Evolutionary conservation across 1,140 invertebrate species (phyloP).

Genomic region (Armadillidium nasatum): DNA sequence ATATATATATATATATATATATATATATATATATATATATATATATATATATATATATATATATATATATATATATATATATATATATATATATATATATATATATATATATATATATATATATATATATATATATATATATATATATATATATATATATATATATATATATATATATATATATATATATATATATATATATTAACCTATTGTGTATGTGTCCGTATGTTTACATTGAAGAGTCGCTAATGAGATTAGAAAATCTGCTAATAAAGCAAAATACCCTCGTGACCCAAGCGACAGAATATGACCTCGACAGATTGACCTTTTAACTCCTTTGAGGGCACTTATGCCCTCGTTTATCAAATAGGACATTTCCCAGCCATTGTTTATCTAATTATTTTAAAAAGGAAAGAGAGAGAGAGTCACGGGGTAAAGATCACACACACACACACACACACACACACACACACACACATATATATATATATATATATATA

Average conservation of each 20-base stretch:
- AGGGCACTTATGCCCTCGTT: background rate
- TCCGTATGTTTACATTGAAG: no score
- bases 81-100: constrained; percentile 17
- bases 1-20: no score
- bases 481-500: no score
- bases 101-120: constrained; percentile 19
- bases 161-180: no score
- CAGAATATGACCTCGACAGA: background rate
- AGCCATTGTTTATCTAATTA: constrained; percentile 5
- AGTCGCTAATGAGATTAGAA: no score
- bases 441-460: no score
- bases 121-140: constrained; percentile 20
- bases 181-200: no score
- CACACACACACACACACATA: no score
- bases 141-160: no score
- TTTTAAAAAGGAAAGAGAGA: background rate
- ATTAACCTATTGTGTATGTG: no score
- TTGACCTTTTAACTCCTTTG: background rate
- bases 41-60: no score
- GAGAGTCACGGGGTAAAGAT: background rate
- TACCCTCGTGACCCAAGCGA: background rate
- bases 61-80: constrained; percentile 16
- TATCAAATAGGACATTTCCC: background rate
- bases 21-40: no score
- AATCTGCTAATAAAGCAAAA: background rate